These are phyloP conservation scores for Antechinus flavipes DNA, from an alignment of 2,113 vertebrate genomes.

Conservation along the genomic window DNA sequence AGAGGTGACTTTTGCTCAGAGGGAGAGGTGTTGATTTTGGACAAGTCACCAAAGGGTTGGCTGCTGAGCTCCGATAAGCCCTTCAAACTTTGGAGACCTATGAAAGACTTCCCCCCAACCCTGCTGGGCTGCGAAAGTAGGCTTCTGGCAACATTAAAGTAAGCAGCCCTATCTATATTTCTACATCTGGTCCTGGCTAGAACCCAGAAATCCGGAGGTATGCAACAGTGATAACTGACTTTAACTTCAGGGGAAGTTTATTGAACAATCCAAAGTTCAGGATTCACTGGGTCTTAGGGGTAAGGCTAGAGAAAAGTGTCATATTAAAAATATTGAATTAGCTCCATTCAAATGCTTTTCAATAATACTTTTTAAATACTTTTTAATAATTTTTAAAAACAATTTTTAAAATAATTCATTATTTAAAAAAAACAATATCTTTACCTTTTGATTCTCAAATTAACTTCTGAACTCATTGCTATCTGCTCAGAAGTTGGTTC, in stretches of 20 bases:
- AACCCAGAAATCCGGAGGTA: neutral
- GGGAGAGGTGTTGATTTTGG: no score
- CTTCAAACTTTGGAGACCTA: neutral
- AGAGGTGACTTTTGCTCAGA: neutral
- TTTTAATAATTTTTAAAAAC: no score
- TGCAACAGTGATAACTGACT: neutral
- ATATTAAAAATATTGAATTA: neutral
- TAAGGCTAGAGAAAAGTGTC: neutral
- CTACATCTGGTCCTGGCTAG: neutral
- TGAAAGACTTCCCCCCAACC: neutral
- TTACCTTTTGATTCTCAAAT: neutral
- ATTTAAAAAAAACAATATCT: neutral
- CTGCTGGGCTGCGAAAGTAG: neutral
- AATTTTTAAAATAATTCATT: no score
- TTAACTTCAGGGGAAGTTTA: neutral
- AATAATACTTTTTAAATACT: no score
- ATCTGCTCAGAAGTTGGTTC: neutral
- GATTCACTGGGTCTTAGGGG: neutral
- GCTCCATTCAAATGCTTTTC: neutral
- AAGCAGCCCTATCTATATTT: neutral
- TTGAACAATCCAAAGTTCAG: neutral
- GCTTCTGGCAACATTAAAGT: neutral
- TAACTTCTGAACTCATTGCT: neutral
- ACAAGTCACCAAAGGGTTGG: neutral
- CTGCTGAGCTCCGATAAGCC: neutral